phyloP scores from a whole-genome alignment of 2,888 invertebrate genomes.

The Tyria jacobaeae region DNA sequence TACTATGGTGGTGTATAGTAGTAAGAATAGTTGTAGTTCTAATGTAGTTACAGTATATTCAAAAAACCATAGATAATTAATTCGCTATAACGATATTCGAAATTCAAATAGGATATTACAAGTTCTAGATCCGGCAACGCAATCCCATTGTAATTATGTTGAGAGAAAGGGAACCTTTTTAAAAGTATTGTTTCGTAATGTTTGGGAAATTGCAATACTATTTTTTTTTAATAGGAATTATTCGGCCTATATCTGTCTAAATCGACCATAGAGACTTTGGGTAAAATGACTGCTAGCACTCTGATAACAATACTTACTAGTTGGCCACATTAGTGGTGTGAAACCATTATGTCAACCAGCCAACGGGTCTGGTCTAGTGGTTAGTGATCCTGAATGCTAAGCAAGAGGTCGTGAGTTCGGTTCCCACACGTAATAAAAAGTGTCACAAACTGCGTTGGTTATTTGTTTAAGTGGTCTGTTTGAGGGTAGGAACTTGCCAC shows the following conservation, averaged over 20 bases:
- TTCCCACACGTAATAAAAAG: no score
- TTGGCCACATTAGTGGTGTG: background rate
- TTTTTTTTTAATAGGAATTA: background rate
- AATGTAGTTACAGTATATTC: background rate
- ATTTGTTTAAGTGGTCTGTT: no score
- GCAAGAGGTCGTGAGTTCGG: no score
- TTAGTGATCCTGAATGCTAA: no score
- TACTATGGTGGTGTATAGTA: background rate
- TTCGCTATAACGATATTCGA: slow-evolving; percentile 7
- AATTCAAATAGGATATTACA: slow-evolving; percentile 42
- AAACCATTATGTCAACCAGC: no score
- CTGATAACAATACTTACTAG: background rate
- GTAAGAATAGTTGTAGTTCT: no score
- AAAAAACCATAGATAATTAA: slow-evolving; percentile 6
- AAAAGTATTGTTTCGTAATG: slow-evolving; percentile 38
- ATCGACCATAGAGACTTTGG: no score
- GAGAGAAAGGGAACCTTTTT: slow-evolving; percentile 39
- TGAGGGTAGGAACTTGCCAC: no score
- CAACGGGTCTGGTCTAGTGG: no score
- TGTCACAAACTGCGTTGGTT: no score
- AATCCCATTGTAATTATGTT: slow-evolving; percentile 32
- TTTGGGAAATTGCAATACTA: slow-evolving; percentile 29
- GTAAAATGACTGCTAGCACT: no score
- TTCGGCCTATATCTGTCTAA: no score
- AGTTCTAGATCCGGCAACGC: slow-evolving; percentile 13